Evolutionary conservation across 2,113 vertebrate genomes (phyloP).

Genomic region (Saguinus imperator): DNA sequence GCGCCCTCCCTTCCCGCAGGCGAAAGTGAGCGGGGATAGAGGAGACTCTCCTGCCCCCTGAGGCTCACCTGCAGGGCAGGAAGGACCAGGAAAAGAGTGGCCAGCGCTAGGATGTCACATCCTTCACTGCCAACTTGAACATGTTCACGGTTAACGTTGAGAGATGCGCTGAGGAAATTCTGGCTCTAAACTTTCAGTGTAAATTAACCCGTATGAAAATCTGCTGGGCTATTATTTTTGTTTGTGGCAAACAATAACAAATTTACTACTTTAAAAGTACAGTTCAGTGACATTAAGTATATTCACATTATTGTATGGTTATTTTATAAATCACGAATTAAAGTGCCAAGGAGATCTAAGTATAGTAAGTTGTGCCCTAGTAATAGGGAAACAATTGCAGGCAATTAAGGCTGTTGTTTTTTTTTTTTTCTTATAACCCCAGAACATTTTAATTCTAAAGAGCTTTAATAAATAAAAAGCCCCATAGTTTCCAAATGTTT

Average conservation of each 20-base stretch:
- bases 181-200: background rate
- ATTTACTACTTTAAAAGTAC: background rate
- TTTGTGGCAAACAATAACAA: background rate
- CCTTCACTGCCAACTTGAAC: background rate
- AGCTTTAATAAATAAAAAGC: too few species aligned
- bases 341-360: background rate
- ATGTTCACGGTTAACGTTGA: background rate
- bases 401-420: background rate
- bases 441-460: too few species aligned
- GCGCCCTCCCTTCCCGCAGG: background rate
- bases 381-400: background rate
- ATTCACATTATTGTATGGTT: background rate
- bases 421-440: too few species aligned
- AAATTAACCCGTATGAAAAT: background rate
- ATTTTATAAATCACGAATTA: constrained; percentile 25
- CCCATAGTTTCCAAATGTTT: too few species aligned
- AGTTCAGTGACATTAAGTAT: background rate
- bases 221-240: background rate
- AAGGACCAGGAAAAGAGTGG: background rate
- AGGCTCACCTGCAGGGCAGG: background rate
- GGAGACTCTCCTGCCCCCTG: background rate
- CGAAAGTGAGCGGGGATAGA: background rate
- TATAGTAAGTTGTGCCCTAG: background rate
- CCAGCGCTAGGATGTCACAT: background rate
- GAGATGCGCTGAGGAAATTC: background rate